phyloP scores from a whole-genome alignment of 1,140 invertebrate genomes.

The Dolichoris vasculosae region DNA sequence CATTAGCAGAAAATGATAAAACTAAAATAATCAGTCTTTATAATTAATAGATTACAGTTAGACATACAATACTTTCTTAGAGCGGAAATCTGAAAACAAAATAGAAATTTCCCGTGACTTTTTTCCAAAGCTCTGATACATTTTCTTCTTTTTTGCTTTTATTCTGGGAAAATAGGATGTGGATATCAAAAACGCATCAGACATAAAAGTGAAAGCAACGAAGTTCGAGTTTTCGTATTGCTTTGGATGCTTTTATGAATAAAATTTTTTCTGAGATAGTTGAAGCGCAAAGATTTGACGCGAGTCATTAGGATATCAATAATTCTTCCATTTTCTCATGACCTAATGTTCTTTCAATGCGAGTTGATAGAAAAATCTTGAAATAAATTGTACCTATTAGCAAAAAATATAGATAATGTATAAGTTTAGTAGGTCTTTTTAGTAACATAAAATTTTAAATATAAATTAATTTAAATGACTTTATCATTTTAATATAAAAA shows the following conservation, averaged over 20 bases:
- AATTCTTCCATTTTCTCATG: slow-evolving; percentile 39
- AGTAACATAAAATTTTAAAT: too few species aligned
- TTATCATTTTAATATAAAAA: too few species aligned
- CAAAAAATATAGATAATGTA: too few species aligned
- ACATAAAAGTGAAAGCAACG: neutral
- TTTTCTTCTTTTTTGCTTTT: neutral
- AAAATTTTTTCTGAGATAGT: neutral
- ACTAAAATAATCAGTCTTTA: too few species aligned
- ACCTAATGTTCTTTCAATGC: neutral
- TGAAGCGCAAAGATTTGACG: too few species aligned
- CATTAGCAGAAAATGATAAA: too few species aligned
- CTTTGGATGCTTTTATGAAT: neutral
- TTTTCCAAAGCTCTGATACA: neutral
- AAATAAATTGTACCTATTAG: too few species aligned
- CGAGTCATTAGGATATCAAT: slow-evolving; percentile 43
- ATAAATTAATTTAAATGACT: too few species aligned
- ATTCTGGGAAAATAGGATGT: neutral
- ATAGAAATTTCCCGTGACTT: neutral
- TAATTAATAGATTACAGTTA: too few species aligned
- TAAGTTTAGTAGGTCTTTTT: too few species aligned
- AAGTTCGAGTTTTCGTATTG: neutral
- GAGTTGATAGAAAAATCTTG: slow-evolving; percentile 9
- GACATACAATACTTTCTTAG: neutral
- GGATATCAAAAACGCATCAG: neutral
- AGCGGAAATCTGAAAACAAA: neutral